These are phyloP conservation scores for Byasa hedistus DNA, from an alignment of 2,888 invertebrate species.

Conservation along the genomic window DNA sequence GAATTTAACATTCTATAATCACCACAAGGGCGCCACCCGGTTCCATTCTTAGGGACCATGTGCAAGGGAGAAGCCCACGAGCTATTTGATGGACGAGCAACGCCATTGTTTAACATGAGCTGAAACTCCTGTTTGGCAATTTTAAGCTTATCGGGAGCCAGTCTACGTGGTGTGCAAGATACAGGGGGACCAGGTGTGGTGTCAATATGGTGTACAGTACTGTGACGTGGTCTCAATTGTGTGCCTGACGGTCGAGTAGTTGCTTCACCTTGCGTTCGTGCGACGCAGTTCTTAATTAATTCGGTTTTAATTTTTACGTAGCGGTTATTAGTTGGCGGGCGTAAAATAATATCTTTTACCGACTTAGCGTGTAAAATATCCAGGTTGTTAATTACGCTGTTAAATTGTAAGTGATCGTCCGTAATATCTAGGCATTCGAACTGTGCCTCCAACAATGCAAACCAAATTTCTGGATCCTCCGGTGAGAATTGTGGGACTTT, in stretches of 20 bases:
- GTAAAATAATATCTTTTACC: too few relatives aligned
- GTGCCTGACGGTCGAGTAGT: slow-evolving; percentile 29
- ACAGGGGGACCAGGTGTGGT: slow-evolving; percentile 42
- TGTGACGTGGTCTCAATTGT: slow-evolving; percentile 35
- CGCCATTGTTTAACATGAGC: slow-evolving; percentile 31
- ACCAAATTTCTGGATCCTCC: background rate
- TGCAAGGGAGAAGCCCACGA: slow-evolving; percentile 46
- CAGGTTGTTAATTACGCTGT: slow-evolving; percentile 13
- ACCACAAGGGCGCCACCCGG: background rate
- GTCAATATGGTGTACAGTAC: slow-evolving; percentile 37
- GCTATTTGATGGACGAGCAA: too few relatives aligned
- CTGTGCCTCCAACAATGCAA: background rate
- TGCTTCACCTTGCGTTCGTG: slow-evolving; percentile 33
- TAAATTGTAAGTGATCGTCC: background rate
- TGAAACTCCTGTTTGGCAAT: slow-evolving; percentile 44
- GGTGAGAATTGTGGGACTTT: background rate
- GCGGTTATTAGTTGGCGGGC: too few relatives aligned
- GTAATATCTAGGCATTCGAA: background rate
- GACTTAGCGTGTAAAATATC: too few relatives aligned
- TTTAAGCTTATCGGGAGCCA: slow-evolving; percentile 41
- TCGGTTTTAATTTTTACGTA: too few relatives aligned
- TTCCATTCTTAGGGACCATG: slow-evolving; percentile 41
- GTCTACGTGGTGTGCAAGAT: slow-evolving; percentile 38
- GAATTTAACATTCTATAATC: slow-evolving; percentile 5
- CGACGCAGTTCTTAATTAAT: slow-evolving; percentile 17